These are phyloP conservation scores for Argynnis bischoffii DNA, from an alignment of 2,888 invertebrate genomes.

Conservation along the genomic window DNA sequence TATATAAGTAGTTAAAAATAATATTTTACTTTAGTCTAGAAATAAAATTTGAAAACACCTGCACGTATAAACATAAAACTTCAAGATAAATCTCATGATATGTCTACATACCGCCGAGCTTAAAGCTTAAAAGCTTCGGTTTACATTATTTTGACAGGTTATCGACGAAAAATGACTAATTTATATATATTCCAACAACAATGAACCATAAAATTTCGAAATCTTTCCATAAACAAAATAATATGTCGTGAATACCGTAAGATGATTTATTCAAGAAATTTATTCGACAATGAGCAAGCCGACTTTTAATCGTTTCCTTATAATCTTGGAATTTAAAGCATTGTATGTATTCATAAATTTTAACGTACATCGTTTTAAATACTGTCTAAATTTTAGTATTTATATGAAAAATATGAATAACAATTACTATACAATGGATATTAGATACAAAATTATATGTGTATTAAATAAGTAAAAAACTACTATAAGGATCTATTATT, in stretches of 20 bases:
- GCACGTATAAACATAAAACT: conserved; percentile 8
- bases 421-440: background rate
- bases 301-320: conserved; percentile 52
- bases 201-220: conserved; percentile 56
- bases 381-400: too few species aligned
- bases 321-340: conserved; percentile 39
- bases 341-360: conserved; percentile 2
- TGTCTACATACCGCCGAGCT: conserved; percentile 15
- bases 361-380: too few species aligned
- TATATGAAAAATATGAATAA: too few species aligned
- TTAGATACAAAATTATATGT: too few species aligned
- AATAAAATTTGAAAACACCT: conserved; percentile 6
- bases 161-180: conserved; percentile 35
- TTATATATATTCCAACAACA: conserved; percentile 49
- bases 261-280: conserved; percentile 57
- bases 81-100: conserved; percentile 22
- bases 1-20: background rate
- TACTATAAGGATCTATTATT: too few species aligned
- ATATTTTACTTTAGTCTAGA: background rate
- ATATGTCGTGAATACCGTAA: conserved; percentile 60
- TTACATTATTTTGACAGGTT: conserved; percentile 24
- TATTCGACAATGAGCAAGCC: conserved; percentile 52
- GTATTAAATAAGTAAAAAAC: too few species aligned
- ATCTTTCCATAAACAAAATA: conserved; percentile 64
- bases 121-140: conserved; percentile 15